These are phyloP conservation scores for Eristalis intricaria DNA, from an alignment of 2,888 invertebrate genomes.

Conservation along the genomic window DNA sequence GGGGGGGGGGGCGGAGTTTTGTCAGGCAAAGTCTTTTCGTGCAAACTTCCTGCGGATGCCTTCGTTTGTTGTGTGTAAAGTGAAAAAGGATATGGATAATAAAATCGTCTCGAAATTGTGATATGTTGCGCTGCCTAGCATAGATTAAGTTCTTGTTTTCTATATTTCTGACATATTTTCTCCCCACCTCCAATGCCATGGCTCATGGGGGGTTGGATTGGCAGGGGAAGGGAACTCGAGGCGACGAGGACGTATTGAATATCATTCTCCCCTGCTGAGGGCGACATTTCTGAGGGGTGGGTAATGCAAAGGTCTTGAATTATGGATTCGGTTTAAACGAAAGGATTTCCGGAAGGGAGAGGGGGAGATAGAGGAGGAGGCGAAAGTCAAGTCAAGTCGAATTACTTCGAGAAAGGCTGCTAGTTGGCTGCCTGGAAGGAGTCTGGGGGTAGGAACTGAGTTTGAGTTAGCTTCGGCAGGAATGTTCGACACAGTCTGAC, in stretches of 20 bases:
- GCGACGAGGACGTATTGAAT: background rate
- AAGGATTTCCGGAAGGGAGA: background rate
- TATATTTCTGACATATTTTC: background rate
- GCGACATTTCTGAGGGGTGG: background rate
- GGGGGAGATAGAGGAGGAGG: background rate
- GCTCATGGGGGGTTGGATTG: too few relatives aligned
- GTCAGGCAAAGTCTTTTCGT: background rate
- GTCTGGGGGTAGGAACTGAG: background rate
- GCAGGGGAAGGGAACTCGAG: background rate
- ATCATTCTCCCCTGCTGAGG: background rate
- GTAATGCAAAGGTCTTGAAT: background rate
- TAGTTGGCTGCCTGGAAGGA: background rate
- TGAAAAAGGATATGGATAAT: conserved; percentile 66
- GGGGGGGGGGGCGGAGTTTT: background rate
- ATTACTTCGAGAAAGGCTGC: background rate
- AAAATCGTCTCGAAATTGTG: conserved; percentile 57
- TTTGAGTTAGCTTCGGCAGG: background rate
- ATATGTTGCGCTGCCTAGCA: background rate
- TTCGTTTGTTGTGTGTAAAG: conserved; percentile 53
- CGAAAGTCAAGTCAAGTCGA: background rate
- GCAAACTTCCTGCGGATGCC: conserved; percentile 35
- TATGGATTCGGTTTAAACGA: background rate
- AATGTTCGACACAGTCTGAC: background rate
- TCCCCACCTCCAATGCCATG: background rate
- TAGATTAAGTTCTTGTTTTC: conserved; percentile 9